Base-by-base conservation (phyloP, 2,113 vertebrate genomes). In the Marmota flaviventris region DNA sequence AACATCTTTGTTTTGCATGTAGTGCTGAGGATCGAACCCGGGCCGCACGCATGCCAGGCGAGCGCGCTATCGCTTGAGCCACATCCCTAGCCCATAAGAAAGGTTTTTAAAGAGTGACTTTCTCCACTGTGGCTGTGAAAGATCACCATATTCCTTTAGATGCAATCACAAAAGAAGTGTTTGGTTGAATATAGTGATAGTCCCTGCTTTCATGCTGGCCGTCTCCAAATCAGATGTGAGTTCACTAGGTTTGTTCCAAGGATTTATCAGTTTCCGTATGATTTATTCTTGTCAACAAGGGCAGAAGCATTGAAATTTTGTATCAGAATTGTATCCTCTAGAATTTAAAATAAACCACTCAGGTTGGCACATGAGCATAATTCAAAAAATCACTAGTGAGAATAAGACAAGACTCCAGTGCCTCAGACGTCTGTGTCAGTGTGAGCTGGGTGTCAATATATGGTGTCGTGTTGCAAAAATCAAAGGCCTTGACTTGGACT, bases 211-310 rank as follows among this genome's bases (percentile, higher is more conserved):
- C 24, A n/a, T 39, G 48, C 77, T n/a, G 63, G 56, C 22, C 53
- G 29, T 84, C 93, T 91, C 39, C 45, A 89, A 89, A 82, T 95
- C 20, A 56, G 91, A 94, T 91, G 63, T 27, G 78, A 92, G 65
- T 86, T 78, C 10, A 63, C 85, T 87, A 94, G 48, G 48, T 51
- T 51, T 51, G 48, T 51, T 51, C 12, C 48, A 51, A 91, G n/a
- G 37, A 65, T 85, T 70, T 94, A 27, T 92, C 56, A 72, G 76
- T 76, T 91, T 76, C 48, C 12, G 16, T 84, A 24, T 90, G 72
- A 93, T 88, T 94, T 95, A 87, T 90, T 94, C 76, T 92, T 94
- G 56, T 81, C 79, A 83, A 94, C n/a, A 84, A 87, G 76, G 56
- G 20, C 20, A 83, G 42, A 87, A 92, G 92, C 25, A 70, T 29